Base-by-base conservation (phyloP, 2,113 vertebrate species). In the Hippoglossus stenolepis region DNA sequence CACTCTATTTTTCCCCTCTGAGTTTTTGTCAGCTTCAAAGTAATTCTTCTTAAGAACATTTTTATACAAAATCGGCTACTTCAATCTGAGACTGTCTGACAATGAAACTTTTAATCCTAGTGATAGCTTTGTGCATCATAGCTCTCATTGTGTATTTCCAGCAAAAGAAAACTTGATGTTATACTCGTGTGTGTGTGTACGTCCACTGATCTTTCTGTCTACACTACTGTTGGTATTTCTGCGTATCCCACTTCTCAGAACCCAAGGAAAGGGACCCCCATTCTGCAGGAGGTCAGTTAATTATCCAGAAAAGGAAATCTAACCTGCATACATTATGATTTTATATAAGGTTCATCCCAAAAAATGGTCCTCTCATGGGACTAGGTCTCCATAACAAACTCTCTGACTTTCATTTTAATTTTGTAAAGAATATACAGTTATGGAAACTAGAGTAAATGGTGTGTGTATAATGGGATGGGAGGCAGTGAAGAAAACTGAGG, bases 41-140 rank as follows among this genome's bases (percentile, higher is more conserved):
- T 78, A 45, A 81, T 74, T 80, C 62, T n/a, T 21, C 76, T 61
- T 47, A 76, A 73, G 79, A 87, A 56, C 75, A 57, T 77, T 63
- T 80, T 60, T 57, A 85, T 14, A 85, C 73, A 82, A 72, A 77
- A 73, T 83, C 75, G 85, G 72, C 49, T 73, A 59, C 21, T 62
- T 79, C 85, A 83, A 61, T 79, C 84, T 23, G 75, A 15, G 65
- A 57, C 51, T 54, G 4, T 28, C 57, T 26, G 14, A 59, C 24
- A 14, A 17, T 47, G 15, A 17, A 11, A 59, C 20, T 21, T 56
- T 56, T 57, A 23, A 57, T 57, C 23, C 24, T 21, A 11, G 53
- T 21, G 20, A 3, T 13, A 24, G 3, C 20, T 57, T 24, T 24
- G 8, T 24, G 12, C 10, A 24, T 57, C 10, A 13, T 3, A 24